Evolutionary conservation across 2,888 invertebrate genomes (phyloP), one percentile per base, ranked within the genome.

Genomic region (Drosophila monieri): DNA sequence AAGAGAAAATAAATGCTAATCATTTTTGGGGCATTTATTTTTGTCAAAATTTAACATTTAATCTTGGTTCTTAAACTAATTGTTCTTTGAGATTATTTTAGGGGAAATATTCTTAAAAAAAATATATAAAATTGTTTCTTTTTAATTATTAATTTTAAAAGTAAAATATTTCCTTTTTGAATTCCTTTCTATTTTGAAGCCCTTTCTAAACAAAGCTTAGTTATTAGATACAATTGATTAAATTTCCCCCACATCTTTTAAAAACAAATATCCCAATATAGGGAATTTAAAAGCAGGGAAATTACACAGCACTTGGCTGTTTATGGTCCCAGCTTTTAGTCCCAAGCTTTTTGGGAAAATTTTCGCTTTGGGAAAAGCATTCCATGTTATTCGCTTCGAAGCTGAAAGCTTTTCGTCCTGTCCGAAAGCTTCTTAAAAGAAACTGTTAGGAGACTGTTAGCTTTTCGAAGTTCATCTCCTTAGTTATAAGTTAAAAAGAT

Each of bases 391-490:
- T 54, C 60, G 49, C 18, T 27, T 27, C 27, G 14, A 6, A 25
- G n/a, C 2, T 12, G 12, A 54, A 65, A 65, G 64, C 64, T 48
- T 47, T 47, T 8, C 8, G 56, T 47, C 56, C 46, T 46, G 6
- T 32, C 12, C 5, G 6, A 52, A 43, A 52, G 30, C 14, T 35
- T 10, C 5, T 27, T 27, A 35, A 35, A 37, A 53, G 46, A 32
- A 15, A 10, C 14, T 21, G 39, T 18, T 18, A 41, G 15, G 4
- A 18, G 9, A 10, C 6, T 47, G n/a, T 57, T 15, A 6, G 2
- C 1, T 14, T 3, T 2, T 30, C 1, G 14, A 39, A 39, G 39
- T 3, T 46, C 44, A 54, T 30, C 3, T 8, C 41, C 9, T 37
- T 39, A 21, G n/a, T 27, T 12, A 21, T n/a, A 8, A 53, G 12